Percentiles rank a stretch among this genome's conserved stretches.
These are phyloP conservation scores for Monomorium pharaonis DNA, from an alignment of 1,140 invertebrate species.

Conservation along the genomic window DNA sequence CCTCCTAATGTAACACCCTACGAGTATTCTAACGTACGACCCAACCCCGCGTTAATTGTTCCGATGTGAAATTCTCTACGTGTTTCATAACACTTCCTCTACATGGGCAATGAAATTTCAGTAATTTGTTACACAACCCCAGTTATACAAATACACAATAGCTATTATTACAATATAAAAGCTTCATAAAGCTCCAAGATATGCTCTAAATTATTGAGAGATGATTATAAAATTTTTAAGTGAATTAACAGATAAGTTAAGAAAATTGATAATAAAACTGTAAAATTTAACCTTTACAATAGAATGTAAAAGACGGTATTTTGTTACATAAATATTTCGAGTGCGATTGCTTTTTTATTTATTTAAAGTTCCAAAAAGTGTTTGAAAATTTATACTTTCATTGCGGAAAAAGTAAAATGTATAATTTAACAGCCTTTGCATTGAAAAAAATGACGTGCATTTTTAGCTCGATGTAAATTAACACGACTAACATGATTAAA, in stretches of 20 bases:
- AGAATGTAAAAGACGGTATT: too few species aligned
- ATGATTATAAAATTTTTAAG: neutral
- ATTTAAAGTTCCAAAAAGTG: too few species aligned
- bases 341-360: too few species aligned
- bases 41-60: conserved; percentile 34
- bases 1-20: conserved; percentile 50
- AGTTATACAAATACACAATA: neutral
- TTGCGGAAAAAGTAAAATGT: too few species aligned
- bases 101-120: conserved; percentile 7
- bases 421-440: too few species aligned
- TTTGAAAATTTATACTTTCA: too few species aligned
- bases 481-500: neutral
- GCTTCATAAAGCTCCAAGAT: neutral
- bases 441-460: too few species aligned
- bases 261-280: neutral
- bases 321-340: too few species aligned
- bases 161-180: neutral
- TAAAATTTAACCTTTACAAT: neutral
- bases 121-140: neutral
- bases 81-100: conserved; percentile 30
- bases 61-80: conserved; percentile 32
- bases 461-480: neutral
- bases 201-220: neutral
- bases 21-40: conserved; percentile 12
- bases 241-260: neutral